Base-by-base conservation (phyloP, 2,113 vertebrate genomes). In the Otis tarda region DNA sequence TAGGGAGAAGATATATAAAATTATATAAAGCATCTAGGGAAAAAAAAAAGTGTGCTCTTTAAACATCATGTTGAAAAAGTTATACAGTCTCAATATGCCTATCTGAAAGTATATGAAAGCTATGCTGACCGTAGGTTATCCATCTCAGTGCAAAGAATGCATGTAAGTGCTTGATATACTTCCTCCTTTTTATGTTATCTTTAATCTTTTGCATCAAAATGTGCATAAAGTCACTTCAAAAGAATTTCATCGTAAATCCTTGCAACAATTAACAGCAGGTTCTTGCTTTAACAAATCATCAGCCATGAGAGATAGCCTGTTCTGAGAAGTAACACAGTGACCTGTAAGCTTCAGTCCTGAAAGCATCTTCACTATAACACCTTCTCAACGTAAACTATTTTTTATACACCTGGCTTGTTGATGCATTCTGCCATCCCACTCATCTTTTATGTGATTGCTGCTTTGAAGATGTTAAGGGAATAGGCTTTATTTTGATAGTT, bases 221-320 rank as follows among this genome's bases (percentile, higher is more conserved):
- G 47, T 87, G 52, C 64, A 86, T 39, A 56, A 76, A 79, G 77
- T 47, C 81, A 79, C 87, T 97, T 96, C 87, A 95, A 96, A 97
- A 83, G 84, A 59, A 95, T 89, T 92, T 93, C 33, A 12, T 37
- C 73, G 39, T 69, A 95, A 95, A 88, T 74, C 31, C 31, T 96
- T 94, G 47, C 45, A 95, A 93, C 19, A 88, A 83, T 90, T 95
- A 90, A 59, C 47, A 83, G 57, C 67, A 86, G 39, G 10, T 71
- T 59, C 39, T 87, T 93, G 20, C 27, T 90, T 95, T 91, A 90
- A 71, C 31, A 92, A 81, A 63, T 87, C 65, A 93, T 90, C 86
- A 69, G 12, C 33, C 65, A 30, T 69, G 65, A 93, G 77, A 89
- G 60, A 87, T 65, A 89, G 43, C 33, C 52, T 92, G 21, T 76